Base-by-base conservation (phyloP, 1,140 invertebrate species). In the Pollicipes pollicipes region DNA sequence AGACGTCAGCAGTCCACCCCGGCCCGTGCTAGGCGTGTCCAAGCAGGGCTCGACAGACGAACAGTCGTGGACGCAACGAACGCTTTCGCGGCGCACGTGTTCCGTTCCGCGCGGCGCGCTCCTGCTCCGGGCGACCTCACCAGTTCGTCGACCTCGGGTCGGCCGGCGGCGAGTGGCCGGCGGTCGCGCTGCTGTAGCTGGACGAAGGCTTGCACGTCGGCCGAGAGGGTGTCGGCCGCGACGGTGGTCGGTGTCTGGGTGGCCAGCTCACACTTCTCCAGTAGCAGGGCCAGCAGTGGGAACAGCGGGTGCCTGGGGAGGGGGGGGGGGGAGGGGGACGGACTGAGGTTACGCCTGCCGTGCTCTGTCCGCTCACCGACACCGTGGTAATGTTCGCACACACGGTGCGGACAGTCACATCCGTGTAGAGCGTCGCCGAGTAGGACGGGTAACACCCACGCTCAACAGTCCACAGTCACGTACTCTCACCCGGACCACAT, bases 231-330 rank as follows among this genome's bases (percentile, higher is more conserved):
- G 78, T 94, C 91, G 69, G 90, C 91, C 31, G 89, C 91, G 67
- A 91, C 91, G 70, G 90, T 85, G 85, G 95, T 86, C 76, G 88
- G 84, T 78, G 90, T 85, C 80, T 94, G 87, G 1, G 93, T 97
- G 16, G 95, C 95, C 77, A 95, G 85, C 82, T 98, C 95, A 83
- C 95, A 98, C 85, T 95, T 88, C 85, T 98, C 94, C 80, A 98
- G 90, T 27, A 98, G 85, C 71, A 97, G 82, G 27, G 93, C 92
- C 77, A 98, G 82, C 30, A 98, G 81, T 2, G 95, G 95, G 80
- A 96, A 98, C 4, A 98, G 81, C 0, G 95, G 95, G 83, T 98
- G 95, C 77, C 92, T 95, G 81, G 24, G 68, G 74, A 83, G 81
- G 64, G 71, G 35, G 68, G 74, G 83, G 81, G 64, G 71, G 35